Base-by-base conservation (phyloP, 37 sponge, comb jelly and placozoan genomes). In the Haliclona indistincta region DNA sequence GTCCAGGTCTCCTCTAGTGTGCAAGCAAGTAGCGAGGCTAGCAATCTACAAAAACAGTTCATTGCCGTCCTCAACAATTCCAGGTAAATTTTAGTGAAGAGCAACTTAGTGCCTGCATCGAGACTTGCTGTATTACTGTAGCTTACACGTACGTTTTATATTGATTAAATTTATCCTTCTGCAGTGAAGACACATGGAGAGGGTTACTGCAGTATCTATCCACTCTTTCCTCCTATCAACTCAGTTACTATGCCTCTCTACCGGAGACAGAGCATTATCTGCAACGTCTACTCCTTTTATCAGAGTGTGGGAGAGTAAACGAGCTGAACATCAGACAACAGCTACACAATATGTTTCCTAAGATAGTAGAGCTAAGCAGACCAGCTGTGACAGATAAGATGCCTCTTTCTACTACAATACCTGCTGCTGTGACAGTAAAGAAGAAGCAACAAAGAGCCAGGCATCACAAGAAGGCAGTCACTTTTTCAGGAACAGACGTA, bases 211-310 rank as follows among this genome's bases (percentile, higher is more conserved):
- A 58, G 7, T 61, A 61, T 13, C 42, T 58, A 1, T 32, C 33
- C 63, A 30, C 55, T 13, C 47, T 75, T n/a, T 36, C 55, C 8
- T n/a, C 35, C 1, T 17, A 20, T 73, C 53, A 54, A 17, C 42
- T 43, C 11, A 2, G 32, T 0, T 6, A 28, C 25, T 29, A 76
- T 37, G 3, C 42, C 35, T 34, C 38, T 2, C 56, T 69, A 3
- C 85, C 85, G 28, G 51, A 64, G 54, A 40, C 71, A 22, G 80
- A 78, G 73, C 85, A 85, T 71, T 85, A 85, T 40, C 4, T 78
- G 8, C 71, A 71, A 56, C 42, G 85, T 3, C 19, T 63, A 53
- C 54, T 85, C 1, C 65, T 44, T 0, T 39, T 69, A 67, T 67
- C 60, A 28, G n/a, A 74, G 32, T 8, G 33, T 0, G 74, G 29